Conservation (phyloP, 2,113 vertebrate species). For the Salvelinus alpinus region DNA sequence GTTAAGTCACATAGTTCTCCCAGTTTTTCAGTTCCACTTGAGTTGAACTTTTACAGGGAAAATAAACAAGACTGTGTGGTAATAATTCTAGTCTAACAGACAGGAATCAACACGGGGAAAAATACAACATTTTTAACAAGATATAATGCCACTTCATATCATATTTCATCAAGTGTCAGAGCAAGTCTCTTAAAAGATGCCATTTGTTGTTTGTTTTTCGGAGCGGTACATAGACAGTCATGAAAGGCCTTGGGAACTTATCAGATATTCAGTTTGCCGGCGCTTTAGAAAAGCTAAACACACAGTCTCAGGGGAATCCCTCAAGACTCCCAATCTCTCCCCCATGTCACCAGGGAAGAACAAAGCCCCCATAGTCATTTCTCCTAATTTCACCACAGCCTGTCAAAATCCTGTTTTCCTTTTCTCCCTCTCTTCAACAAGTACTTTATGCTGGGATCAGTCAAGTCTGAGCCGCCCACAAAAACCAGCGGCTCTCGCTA, state of each 20-base stretch:
- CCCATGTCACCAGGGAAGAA: constrained; percentile 71
- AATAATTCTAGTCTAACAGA: constrained; percentile 25
- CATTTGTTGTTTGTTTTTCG: constrained; percentile 72
- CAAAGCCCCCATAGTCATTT: constrained; percentile 76
- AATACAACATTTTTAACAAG: constrained; percentile 59
- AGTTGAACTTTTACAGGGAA: constrained; percentile 42
- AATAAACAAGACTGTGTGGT: constrained; percentile 44
- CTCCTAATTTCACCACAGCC: constrained; percentile 75
- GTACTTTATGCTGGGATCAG: constrained; percentile 72
- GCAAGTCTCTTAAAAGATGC: constrained; percentile 46
- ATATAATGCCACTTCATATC: constrained; percentile 65
- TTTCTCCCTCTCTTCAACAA: constrained; percentile 68
- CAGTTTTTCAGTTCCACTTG: constrained; percentile 11
- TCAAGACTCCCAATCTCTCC: constrained; percentile 52
- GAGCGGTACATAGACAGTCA: constrained; percentile 51
- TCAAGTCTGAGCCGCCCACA: constrained; percentile 71
- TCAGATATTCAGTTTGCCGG: constrained; percentile 74
- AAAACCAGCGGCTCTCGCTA: constrained; percentile 66
- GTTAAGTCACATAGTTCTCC: constrained; percentile 33
- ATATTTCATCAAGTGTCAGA: constrained; percentile 56
- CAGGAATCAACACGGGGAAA: constrained; percentile 31
- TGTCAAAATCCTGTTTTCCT: constrained; percentile 71
- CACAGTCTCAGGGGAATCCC: constrained; percentile 65
- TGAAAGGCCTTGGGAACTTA: constrained; percentile 73
- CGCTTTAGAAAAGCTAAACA: constrained; percentile 69